Evolutionary conservation across 2,888 invertebrate genomes (phyloP).

Genomic region (Pyrgus malvae): DNA sequence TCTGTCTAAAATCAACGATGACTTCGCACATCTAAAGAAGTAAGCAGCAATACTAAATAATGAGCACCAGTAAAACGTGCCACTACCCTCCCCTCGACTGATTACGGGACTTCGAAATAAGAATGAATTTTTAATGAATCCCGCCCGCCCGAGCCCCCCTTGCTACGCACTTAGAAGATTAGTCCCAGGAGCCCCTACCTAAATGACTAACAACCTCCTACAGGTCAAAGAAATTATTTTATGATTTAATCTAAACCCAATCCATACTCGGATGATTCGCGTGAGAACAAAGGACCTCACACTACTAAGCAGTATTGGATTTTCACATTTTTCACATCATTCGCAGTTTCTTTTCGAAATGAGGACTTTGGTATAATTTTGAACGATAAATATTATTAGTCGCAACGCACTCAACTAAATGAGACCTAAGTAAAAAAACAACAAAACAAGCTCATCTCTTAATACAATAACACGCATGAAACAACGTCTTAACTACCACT

Average conservation of each 20-base stretch:
- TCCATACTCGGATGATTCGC: constrained; percentile 1
- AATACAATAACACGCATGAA: constrained; percentile 1
- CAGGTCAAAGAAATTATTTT: constrained; percentile 38
- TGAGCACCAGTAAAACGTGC: constrained; percentile 56
- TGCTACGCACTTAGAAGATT: constrained; percentile 80
- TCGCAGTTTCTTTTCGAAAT: too few species aligned
- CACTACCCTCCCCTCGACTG: constrained; percentile 59
- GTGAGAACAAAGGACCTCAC: background rate
- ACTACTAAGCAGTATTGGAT: background rate
- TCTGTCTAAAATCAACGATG: too few species aligned
- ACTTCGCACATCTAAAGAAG: background rate
- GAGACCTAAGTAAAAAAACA: background rate
- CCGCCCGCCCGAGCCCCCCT: constrained; percentile 41
- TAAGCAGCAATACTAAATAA: constrained; percentile 50
- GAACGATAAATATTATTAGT: too few species aligned
- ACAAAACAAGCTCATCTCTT: background rate
- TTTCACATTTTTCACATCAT: background rate
- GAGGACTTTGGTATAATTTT: too few species aligned
- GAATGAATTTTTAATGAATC: constrained; percentile 81
- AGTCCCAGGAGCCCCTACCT: constrained; percentile 69
- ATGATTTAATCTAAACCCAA: constrained; percentile 29
- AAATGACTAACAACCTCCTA: constrained; percentile 58
- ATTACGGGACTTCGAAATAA: constrained; percentile 76
- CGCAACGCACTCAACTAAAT: background rate
- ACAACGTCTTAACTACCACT: background rate